Evolutionary conservation across 2,113 vertebrate species (phyloP), one percentile per base, ranked within the genome.

Genomic region (Pluvianellus socialis): DNA sequence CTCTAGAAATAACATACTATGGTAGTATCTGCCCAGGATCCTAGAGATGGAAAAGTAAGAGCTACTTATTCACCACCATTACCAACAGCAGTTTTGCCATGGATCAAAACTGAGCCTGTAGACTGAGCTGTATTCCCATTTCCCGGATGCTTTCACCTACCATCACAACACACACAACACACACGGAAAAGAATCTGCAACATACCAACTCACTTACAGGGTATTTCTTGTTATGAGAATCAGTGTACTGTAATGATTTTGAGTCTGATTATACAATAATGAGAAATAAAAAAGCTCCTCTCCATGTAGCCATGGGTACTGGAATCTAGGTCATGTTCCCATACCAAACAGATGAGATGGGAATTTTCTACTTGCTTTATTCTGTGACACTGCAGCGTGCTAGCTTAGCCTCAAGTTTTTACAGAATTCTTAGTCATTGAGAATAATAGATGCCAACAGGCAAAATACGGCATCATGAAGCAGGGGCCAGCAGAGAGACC

Each of bases 301-400:
- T 92, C 72, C 55, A 12, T 12, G 50, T 71, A 88, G 66, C 74
- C 42, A 22, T 35, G 52, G 33, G 91, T 73, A 81, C 53, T 45
- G 50, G 44, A 92, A 97, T 91, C 89, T 90, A 86, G 94, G 91
- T 93, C 93, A 68, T 27, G 42, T 24, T 79, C 88, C 86, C 73
- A 86, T 76, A 90, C 50, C 76, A 89, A 76, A 42, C 3, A 67
- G 35, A 72, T 59, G 24, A 80, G 35, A 82, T 74, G 35, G 70
- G 40, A 85, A 56, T 87, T 90, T 80, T 47, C n/a, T 65, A 4
- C 35, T 85, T 45, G 33, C 30, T 95, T 82, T 75, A 30, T 45
- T 61, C 27, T 14, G 22, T 58, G 66, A 50, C 52, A 33, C 40
- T 35, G 40, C 65, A 65, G 12, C 2, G 30, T 65, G 49, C 35